Base-by-base conservation (phyloP, 2,888 invertebrate species). In the Alloscopus bannaensis region DNA sequence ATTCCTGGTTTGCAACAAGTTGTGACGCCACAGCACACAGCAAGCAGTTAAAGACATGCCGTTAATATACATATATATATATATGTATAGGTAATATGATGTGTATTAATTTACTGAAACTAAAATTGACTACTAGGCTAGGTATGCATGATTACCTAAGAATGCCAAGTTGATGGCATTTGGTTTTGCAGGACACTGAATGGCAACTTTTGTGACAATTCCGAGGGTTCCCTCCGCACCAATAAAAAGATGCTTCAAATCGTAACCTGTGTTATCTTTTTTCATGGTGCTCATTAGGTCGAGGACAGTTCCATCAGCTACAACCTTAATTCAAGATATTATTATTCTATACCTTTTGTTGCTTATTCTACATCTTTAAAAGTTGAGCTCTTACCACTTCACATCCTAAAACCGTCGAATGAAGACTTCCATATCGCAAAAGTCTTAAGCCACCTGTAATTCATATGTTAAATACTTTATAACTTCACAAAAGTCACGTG, bases 221-320 rank as follows among this genome's bases (percentile, higher is more conserved):
- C 99, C 99, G 66, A 99, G 90, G 0, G 98, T 97, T 59, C 99
- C 99, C 90, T 99, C 99, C 0, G 98, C 96, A 16, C 99, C 99
- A 86, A 99, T 95, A 88, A 99, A 98, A 80, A 99, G 89, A 89
- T 99, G 98, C 87, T 98, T 98, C 86, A 99, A 89, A 88, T 99
- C 98, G 88, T 97, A 97, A 0, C 99, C 99, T 0, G 99, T 98
- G 88, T 99, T 99, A 88, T 99, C 98, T 88, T 99, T 99, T 87
- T 96, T 94, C 86, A 98, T 90, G 0, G 93, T 91, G 76, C 93
- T 94, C 88, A 99, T 91, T 79, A 95, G 93, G 88, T 98, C 94
- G 31, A 99, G 88, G 0, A 99, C 88, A 68, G 94, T 92, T 0
- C 98, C 98, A 87, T 94, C 92, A 0, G 97, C 95, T 88, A 93